These are phyloP conservation scores for Gymnodraco acuticeps DNA, from an alignment of 2,797 vertebrate genomes.

Conservation along the genomic window DNA sequence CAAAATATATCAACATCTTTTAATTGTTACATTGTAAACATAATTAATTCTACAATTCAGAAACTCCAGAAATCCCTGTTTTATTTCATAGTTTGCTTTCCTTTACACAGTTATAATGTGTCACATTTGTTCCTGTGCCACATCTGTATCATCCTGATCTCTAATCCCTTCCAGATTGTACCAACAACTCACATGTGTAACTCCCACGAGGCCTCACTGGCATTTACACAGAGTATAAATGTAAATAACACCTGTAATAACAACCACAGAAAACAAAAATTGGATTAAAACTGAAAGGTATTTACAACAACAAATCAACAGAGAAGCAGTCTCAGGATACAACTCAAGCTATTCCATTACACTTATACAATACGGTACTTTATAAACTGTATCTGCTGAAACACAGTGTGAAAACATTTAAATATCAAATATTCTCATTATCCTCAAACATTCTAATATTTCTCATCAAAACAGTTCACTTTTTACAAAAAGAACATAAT, in stretches of 20 bases:
- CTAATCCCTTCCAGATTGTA: conserved; percentile 18
- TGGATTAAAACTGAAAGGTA: conserved; percentile 8
- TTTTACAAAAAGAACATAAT: conserved; percentile 33
- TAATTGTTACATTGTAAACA: background rate
- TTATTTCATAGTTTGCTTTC: conserved; percentile 23
- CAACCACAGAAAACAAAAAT: conserved; percentile 12
- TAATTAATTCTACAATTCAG: background rate
- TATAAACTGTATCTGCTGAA: conserved; percentile 15
- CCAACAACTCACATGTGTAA: conserved; percentile 15
- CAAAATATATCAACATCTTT: background rate
- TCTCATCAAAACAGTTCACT: conserved; percentile 33
- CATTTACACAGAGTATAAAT: conserved; percentile 21
- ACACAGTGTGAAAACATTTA: conserved; percentile 25
- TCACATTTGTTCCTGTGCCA: background rate
- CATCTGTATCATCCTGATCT: background rate
- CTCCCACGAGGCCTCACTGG: conserved; percentile 17
- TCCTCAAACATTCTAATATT: background rate
- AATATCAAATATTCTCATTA: conserved; percentile 24
- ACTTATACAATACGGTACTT: conserved; percentile 29
- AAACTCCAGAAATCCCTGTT: background rate
- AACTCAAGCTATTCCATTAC: conserved; percentile 13
- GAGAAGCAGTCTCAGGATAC: conserved; percentile 30
- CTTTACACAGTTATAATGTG: conserved; percentile 15
- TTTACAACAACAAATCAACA: conserved; percentile 26
- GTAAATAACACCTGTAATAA: conserved; percentile 17